Conservation (phyloP, 2,113 vertebrate species). For the Salvator merianae region DNA sequence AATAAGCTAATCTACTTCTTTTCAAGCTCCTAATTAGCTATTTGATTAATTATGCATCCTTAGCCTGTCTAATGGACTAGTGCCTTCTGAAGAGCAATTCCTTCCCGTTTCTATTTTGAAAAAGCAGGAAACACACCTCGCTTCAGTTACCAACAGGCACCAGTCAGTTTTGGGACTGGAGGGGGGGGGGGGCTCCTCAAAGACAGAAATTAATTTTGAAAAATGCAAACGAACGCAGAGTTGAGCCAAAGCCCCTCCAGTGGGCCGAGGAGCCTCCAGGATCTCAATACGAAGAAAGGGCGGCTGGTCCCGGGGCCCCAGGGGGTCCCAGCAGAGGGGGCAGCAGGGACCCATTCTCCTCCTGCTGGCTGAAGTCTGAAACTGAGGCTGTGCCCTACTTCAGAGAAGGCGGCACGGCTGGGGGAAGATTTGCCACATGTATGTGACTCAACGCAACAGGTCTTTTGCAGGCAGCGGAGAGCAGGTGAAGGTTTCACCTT, state of each 20-base stretch:
- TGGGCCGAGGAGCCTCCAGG: too few relatives aligned
- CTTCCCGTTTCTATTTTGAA: neutral
- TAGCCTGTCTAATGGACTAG: neutral
- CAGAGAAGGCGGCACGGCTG: too few relatives aligned
- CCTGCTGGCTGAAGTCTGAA: too few relatives aligned
- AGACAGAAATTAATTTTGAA: neutral
- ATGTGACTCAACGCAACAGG: too few relatives aligned
- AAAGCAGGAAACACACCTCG: neutral
- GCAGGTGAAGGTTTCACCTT: too few relatives aligned
- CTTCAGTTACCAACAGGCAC: neutral
- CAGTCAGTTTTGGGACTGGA: neutral
- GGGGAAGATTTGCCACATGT: too few relatives aligned
- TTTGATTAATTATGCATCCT: constrained; percentile 25
- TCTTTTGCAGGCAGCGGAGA: too few relatives aligned
- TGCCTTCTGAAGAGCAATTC: constrained; percentile 14
- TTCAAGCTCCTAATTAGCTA: constrained; percentile 28
- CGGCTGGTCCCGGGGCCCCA: too few relatives aligned
- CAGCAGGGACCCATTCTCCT: too few relatives aligned
- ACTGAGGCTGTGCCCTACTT: too few relatives aligned
- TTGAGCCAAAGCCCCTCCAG: neutral
- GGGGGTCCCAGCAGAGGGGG: too few relatives aligned
- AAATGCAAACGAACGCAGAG: neutral
- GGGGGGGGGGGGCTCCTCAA: neutral
- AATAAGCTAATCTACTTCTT: constrained; percentile 9
- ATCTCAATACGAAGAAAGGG: too few relatives aligned